Evolutionary conservation across 1,140 invertebrate species (phyloP).

Genomic region (Papilio polyxenes): DNA sequence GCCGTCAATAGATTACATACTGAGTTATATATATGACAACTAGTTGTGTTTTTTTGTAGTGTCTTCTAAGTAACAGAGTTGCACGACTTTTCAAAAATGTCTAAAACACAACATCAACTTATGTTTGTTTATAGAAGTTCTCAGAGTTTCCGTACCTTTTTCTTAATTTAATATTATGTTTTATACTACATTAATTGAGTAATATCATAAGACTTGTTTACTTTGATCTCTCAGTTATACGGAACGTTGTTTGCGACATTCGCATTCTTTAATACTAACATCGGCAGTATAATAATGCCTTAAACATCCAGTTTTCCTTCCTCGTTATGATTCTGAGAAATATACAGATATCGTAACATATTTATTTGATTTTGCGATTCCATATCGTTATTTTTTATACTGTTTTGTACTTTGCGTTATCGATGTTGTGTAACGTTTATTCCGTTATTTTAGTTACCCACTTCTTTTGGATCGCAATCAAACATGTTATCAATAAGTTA

Average conservation of each 20-base stretch:
- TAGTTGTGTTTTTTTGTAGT: background rate
- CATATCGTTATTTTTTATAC: background rate
- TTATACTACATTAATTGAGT: background rate
- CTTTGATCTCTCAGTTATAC: constrained; percentile 1
- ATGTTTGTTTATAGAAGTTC: background rate
- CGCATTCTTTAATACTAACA: constrained; percentile 31
- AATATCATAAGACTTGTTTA: constrained; percentile 5
- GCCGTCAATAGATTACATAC: constrained; percentile 10
- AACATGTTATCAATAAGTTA: background rate
- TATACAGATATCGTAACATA: background rate
- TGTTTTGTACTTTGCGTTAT: background rate
- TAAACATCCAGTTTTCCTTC: constrained; percentile 33
- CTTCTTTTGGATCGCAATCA: background rate
- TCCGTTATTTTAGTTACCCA: background rate
- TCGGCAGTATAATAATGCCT: constrained; percentile 13
- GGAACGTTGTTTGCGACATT: constrained; percentile 5
- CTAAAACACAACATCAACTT: background rate
- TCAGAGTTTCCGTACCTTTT: background rate
- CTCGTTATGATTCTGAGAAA: constrained; percentile 33
- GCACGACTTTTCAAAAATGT: background rate
- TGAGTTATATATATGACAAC: background rate
- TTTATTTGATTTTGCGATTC: background rate
- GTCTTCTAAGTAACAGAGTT: background rate
- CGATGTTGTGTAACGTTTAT: background rate
- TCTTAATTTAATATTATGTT: background rate